Base-by-base conservation (phyloP, 2,113 vertebrate species). In the Erythrocebus patas region DNA sequence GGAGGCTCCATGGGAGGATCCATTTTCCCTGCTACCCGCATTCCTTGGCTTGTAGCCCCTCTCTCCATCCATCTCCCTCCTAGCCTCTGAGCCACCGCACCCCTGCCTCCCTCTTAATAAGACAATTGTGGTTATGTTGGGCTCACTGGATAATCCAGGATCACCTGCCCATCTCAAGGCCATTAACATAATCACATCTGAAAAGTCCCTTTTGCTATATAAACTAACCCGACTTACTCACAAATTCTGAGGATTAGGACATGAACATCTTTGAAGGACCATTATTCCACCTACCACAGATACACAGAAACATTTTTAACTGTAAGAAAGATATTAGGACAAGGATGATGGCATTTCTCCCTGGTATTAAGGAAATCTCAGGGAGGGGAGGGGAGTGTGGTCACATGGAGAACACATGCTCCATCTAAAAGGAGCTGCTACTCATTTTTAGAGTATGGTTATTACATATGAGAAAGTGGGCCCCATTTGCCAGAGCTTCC, bases 11-110 rank as follows among this genome's bases (percentile, higher is more conserved):
- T 3, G 38, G 48, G 27, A 88, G 75, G 59, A 50, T 68, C 35
- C 6, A 5, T 40, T 40, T 45, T 45, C 88, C 40, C 32, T 35
- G 25, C 89, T n/a, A 23, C 48, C 45, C 0, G 0, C n/a, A 0
- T 16, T 32, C 45, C 48, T 40, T 17, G 48, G 66, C 27, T 68
- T 20, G 22, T 0, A 10, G 55, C 25, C 57, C 48, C 55, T 35
- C 27, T 38, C 10, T 91, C 81, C 12, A 64, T 91, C 81, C 12
- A 64, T 64, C 13, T 64, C 5, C 5, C 61, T 64, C 2, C 61
- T 30, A 30, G 12, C 61, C 61, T 14, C 61, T 13, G 61, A 64
- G 61, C 27, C 61, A 64, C 5, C 1, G 10, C 12, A 2, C 13
- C 14, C 25, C 61, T 8, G 5, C 27, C 25, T 82, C 12, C 35